Conservation (phyloP, 2,888 invertebrate genomes). For the Xylocampa areola region DNA sequence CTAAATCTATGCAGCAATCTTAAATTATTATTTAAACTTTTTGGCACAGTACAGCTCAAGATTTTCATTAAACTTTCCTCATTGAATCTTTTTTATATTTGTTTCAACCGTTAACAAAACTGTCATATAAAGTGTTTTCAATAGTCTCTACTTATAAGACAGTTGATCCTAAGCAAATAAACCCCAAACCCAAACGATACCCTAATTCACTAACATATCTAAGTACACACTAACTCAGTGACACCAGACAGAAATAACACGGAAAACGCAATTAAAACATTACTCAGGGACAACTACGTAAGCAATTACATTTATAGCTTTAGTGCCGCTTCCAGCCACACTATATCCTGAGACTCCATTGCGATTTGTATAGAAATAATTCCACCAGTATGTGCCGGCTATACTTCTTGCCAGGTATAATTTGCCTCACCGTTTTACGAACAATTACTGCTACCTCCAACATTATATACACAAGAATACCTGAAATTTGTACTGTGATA, state of each 20-base stretch:
- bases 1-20: no score
- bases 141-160: constrained; percentile 8
- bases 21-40: no score
- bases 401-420: constrained; percentile 83
- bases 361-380: constrained; percentile 86
- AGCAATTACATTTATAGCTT: constrained; percentile 48
- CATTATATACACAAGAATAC: constrained; percentile 62
- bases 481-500: constrained; percentile 37
- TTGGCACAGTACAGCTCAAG: no score
- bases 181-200: constrained; percentile 17
- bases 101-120: background rate
- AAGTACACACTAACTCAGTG: constrained; percentile 35
- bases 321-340: constrained; percentile 37
- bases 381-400: constrained; percentile 67
- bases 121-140: constrained; percentile 6
- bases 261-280: constrained; percentile 55
- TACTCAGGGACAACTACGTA: constrained; percentile 48
- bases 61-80: no score
- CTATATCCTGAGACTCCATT: constrained; percentile 45
- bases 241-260: constrained; percentile 31
- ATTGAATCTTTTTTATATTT: no score
- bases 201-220: constrained; percentile 14
- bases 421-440: constrained; percentile 80
- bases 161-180: constrained; percentile 32
- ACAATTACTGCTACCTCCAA: constrained; percentile 78